These are phyloP conservation scores for Enteromius thamalakanensis DNA, from an alignment of 2,797 vertebrate species.

Conservation along the genomic window DNA sequence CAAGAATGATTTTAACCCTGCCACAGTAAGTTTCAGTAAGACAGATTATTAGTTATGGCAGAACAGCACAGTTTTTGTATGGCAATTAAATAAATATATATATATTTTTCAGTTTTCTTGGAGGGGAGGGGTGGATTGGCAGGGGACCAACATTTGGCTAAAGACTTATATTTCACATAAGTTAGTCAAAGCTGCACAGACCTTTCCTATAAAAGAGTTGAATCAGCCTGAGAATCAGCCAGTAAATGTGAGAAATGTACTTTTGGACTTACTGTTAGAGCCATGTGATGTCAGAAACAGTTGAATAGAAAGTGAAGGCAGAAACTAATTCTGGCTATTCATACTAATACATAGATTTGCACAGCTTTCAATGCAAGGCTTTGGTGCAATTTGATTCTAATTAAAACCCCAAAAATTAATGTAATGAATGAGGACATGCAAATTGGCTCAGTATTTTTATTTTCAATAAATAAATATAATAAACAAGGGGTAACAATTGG, in stretches of 20 bases:
- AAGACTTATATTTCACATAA: too few relatives aligned
- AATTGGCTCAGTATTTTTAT: background rate
- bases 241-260: background rate
- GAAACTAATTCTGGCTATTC: background rate
- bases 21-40: background rate
- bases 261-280: slow-evolving; percentile 2
- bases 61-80: background rate
- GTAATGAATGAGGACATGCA: background rate
- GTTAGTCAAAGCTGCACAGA: background rate
- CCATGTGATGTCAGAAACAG: background rate
- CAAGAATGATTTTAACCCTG: background rate
- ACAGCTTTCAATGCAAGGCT: background rate
- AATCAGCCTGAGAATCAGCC: background rate
- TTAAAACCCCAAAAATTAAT: background rate
- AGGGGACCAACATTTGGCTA: too few relatives aligned
- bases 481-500: background rate
- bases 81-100: background rate
- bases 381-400: background rate
- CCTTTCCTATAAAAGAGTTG: background rate
- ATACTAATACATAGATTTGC: background rate
- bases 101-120: too few relatives aligned
- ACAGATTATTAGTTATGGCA: background rate
- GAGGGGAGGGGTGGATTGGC: too few relatives aligned
- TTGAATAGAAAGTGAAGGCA: background rate
- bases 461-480: background rate